Evolutionary conservation across 2,113 vertebrate species (phyloP), one percentile per base, ranked within the genome.

Genomic region (Psephotus haematonotus): DNA sequence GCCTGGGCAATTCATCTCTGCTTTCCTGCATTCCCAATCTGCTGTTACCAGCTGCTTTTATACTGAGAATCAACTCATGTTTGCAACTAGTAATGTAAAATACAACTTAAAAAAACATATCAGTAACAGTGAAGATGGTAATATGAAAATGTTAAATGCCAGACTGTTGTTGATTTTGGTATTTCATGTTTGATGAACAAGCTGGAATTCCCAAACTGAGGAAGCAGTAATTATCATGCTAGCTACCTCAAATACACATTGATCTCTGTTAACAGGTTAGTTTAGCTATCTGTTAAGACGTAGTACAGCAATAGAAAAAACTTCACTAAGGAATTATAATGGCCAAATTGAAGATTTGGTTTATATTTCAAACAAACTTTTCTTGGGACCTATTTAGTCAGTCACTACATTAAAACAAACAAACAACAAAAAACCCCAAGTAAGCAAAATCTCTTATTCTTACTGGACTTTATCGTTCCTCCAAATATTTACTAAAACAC

Each of bases 1-100:
- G 92, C 63, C 75, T 53, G 59, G 63, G 59, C 82, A 94, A 82
- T 94, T 93, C 18, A 82, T 80, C 85, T 94, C 35, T 74, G 68
- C 59, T 92, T 81, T 88, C 22, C 49, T 41, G 25, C 23, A 27
- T 81, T 86, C 46, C 44, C 68, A 92, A 74, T 90, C 90, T 96
- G 62, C 70, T 79, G 5, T 55, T 71, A 70, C 65, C 95, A 95
- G 92, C 52, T 93, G 33, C 44, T 93, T 27, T 29, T 50, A 88
- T 27, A 80, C 41, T 14, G 31, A 93, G 92, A 93, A 64, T 7
- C 28, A 88, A 77, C 43, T 72, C 62, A 37, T 82, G 43, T 74
- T 95, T 79, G 55, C 84, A 92, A 65, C 67, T 33, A 53, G 41
- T 57, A 67, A 65, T 39, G 75, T 76, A 89, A 93, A 91, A 93